A percentile compares a stretch with the other conserved stretches of the same genome.
phyloP scores from a whole-genome alignment of 1,140 invertebrate genomes.

The Hyphantria cunea region DNA sequence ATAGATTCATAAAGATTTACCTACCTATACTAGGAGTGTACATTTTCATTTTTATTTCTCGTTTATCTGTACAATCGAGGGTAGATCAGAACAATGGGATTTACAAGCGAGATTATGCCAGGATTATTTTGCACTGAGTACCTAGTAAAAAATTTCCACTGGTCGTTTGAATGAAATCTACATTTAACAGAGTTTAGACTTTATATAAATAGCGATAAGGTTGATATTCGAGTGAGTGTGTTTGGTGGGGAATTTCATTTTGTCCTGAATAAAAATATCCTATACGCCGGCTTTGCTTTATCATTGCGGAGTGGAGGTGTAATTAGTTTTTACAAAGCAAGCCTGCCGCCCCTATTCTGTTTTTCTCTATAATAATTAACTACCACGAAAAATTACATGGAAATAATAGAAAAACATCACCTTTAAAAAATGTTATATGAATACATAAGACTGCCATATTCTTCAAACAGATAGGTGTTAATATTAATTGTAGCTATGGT shows the following conservation, averaged over 20 bases:
- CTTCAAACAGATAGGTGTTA: too few species aligned
- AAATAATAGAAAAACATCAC: too few species aligned
- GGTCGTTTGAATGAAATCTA: background rate
- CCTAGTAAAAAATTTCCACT: constrained; percentile 60
- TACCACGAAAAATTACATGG: too few species aligned
- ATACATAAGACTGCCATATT: too few species aligned
- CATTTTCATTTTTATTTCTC: constrained; percentile 37
- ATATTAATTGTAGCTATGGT: too few species aligned
- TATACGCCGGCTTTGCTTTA: constrained; percentile 79
- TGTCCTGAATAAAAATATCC: constrained; percentile 78
- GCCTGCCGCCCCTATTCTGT: constrained; percentile 55
- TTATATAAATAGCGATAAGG: constrained; percentile 9
- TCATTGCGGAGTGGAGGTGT: constrained; percentile 74
- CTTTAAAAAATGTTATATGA: too few species aligned
- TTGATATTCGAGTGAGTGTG: constrained; percentile 27
- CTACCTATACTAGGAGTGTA: background rate
- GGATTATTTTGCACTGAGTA: constrained; percentile 77
- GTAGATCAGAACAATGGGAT: constrained; percentile 80
- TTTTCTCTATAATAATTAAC: background rate
- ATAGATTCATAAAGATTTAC: too few species aligned
- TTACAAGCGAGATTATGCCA: constrained; percentile 76
- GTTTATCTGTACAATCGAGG: constrained; percentile 44
- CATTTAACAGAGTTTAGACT: background rate
- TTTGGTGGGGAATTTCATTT: constrained; percentile 67
- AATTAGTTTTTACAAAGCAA: constrained; percentile 78